Conservation (phyloP, 2,797 vertebrate species). For the Chiroxiphia lanceolata region DNA sequence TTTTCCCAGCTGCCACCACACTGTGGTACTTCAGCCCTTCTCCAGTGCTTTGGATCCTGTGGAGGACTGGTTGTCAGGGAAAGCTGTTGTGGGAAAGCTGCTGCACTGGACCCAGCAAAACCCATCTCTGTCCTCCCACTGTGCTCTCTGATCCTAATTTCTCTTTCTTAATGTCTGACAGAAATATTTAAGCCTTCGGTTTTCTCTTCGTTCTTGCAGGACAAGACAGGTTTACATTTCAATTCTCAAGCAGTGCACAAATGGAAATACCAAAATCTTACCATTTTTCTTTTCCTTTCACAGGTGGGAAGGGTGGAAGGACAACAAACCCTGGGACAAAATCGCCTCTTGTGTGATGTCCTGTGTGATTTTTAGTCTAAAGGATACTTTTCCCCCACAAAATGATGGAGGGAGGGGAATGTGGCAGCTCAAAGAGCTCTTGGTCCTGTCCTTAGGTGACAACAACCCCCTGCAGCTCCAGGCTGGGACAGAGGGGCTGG, state of each 20-base stretch:
- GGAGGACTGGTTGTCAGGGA: not conserved
- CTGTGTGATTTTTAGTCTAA: not conserved
- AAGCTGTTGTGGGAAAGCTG: not conserved
- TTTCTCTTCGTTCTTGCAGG: not conserved
- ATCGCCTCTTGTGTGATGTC: not conserved
- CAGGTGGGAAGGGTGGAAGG: not conserved
- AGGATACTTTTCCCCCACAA: not conserved
- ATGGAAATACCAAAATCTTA: not conserved
- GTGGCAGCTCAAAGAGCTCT: not conserved
- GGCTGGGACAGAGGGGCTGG: not conserved
- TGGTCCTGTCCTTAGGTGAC: not conserved
- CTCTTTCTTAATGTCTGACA: not conserved
- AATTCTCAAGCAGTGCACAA: not conserved
- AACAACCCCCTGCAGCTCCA: not conserved
- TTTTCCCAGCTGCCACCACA: not conserved
- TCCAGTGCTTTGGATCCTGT: not conserved
- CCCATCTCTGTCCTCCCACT: fast-evolving
- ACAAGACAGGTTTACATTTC: not conserved
- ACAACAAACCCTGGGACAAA: not conserved
- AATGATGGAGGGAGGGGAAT: not conserved
- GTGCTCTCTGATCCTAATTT: not conserved
- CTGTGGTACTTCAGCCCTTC: not conserved
- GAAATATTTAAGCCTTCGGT: not conserved
- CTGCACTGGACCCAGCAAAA: not conserved
- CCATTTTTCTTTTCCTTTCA: not conserved